Base-by-base conservation (phyloP, 2,888 invertebrate genomes). In the Rapana venosa region DNA sequence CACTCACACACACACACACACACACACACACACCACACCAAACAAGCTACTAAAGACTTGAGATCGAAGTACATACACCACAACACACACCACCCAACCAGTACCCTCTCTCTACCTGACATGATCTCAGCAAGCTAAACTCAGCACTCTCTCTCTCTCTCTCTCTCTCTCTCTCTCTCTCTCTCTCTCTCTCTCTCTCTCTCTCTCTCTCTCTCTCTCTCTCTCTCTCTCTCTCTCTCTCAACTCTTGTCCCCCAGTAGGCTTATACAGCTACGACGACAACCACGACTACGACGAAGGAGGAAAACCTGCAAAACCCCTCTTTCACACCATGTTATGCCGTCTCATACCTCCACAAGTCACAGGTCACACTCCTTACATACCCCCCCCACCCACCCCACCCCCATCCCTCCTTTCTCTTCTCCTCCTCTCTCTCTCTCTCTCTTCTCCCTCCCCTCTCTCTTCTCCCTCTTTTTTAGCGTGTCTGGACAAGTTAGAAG, bases 401-500 rank as follows among this genome's bases (percentile, higher is more conserved):
- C 61, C 22, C 17, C 61, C 61, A 1, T 1, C 15, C 61, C 61
- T 61, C 61, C 13, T 8, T 58, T 15, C 58, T 15, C 58, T 15
- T 58, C 58, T 58, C 58, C 58, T 15, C 58, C 58, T 58, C 58
- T 58, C 58, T 58, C 58, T 58, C 58, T 70, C 77, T 6, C 77
- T 32, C 77, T 13, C 77, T 32, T 32, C 30, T 32, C 0, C 77
- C 30, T 8, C 77, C 5, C 32, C 77, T 32, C 77, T 32, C 77
- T 2, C 30, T 13, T 0, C 30, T 32, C 77, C 32, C 77, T 15
- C 26, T 32, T 13, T 32, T 17, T 5, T 11, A 79, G 35, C 77
- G 77, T 79, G 77, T 79, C 77, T 79, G 77, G 77, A 35, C 77
- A 79, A 32, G 77, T 79, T 79, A 1, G 77, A 79, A 20, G 77